Conservation (phyloP, 53 echinoderm and acorn worm species). For the Luidia sarsii region DNA sequence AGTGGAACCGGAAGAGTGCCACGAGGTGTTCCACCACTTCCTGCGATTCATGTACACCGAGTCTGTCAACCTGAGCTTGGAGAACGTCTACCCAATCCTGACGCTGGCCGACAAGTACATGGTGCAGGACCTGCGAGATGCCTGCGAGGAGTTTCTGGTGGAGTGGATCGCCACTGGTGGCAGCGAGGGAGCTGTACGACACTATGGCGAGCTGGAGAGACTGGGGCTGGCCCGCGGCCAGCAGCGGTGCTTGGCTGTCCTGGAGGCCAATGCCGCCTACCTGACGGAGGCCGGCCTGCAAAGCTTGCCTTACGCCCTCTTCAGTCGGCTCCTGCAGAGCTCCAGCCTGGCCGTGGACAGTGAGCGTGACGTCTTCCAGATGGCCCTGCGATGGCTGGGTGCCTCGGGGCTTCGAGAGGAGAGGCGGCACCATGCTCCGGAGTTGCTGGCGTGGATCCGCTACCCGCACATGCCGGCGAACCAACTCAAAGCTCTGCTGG, state of each 20-base stretch:
- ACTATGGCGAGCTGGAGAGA: slow-evolving; percentile 10
- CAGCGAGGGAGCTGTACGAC: slow-evolving; percentile 22
- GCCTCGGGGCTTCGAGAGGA: not conserved
- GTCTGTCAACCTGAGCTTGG: slow-evolving; percentile 45
- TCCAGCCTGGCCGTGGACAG: slow-evolving; percentile 21
- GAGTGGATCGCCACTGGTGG: not conserved
- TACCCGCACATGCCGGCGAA: slow-evolving; percentile 28
- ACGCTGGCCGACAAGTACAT: slow-evolving; percentile 86
- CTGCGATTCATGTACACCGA: slow-evolving; percentile 77
- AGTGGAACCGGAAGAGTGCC: slow-evolving; percentile 49
- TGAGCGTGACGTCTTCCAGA: slow-evolving; percentile 12
- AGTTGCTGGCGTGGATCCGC: slow-evolving; percentile 26
- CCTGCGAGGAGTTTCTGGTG: slow-evolving; percentile 65
- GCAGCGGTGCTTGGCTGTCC: slow-evolving; percentile 9
- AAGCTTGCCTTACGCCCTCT: slow-evolving; percentile 7
- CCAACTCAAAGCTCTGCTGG: slow-evolving; percentile 12
- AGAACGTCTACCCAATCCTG: slow-evolving; percentile 68
- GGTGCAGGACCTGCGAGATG: slow-evolving; percentile 63
- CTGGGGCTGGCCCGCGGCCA: slow-evolving; percentile 7
- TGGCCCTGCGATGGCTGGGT: slow-evolving; percentile 20
- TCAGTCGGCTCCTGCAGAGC: slow-evolving; percentile 11
- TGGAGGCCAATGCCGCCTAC: slow-evolving; percentile 33
- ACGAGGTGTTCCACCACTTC: slow-evolving; percentile 63
- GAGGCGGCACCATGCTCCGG: not conserved
- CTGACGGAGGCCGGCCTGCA: slow-evolving; percentile 13